phyloP scores from a whole-genome alignment of 1,140 invertebrate genomes.

The Pseudobourletiella spinata region DNA sequence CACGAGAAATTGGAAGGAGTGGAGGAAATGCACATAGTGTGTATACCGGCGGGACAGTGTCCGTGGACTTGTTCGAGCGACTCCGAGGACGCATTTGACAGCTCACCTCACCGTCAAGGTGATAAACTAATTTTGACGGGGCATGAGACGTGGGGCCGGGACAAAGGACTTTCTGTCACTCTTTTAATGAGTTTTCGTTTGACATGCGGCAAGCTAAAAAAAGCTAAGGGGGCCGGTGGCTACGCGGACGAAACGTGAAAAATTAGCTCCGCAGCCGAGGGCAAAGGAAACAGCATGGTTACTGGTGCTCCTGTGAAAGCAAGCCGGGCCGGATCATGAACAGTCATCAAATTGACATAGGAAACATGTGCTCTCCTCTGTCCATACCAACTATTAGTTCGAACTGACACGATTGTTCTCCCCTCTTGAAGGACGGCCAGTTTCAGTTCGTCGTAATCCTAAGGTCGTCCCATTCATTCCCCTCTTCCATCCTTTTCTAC shows the following conservation, averaged over 20 bases:
- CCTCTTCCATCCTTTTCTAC: too few species aligned
- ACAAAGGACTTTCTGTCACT: background rate
- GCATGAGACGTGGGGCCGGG: background rate
- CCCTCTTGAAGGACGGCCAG: too few species aligned
- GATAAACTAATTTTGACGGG: constrained; percentile 9
- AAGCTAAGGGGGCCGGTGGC: background rate
- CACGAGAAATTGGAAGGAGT: too few species aligned
- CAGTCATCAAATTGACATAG: constrained; percentile 25
- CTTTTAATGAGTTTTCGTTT: constrained; percentile 15
- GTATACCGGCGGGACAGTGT: too few species aligned
- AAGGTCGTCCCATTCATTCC: too few species aligned
- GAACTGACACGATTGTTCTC: constrained; percentile 14
- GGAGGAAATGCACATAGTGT: too few species aligned
- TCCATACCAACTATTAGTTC: constrained; percentile 18
- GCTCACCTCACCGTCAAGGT: background rate
- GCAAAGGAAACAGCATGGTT: background rate
- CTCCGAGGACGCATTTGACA: constrained; percentile 18
- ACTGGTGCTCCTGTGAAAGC: constrained; percentile 10
- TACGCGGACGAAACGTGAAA: constrained; percentile 16
- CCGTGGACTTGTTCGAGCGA: too few species aligned
- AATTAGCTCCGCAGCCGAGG: constrained; percentile 12
- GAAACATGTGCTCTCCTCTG: constrained; percentile 24
- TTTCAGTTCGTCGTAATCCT: too few species aligned
- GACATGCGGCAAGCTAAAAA: background rate
- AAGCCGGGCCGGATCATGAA: constrained; percentile 17